Evolutionary conservation across 2,797 vertebrate species (phyloP).

Genomic region (Naso thynnoides): DNA sequence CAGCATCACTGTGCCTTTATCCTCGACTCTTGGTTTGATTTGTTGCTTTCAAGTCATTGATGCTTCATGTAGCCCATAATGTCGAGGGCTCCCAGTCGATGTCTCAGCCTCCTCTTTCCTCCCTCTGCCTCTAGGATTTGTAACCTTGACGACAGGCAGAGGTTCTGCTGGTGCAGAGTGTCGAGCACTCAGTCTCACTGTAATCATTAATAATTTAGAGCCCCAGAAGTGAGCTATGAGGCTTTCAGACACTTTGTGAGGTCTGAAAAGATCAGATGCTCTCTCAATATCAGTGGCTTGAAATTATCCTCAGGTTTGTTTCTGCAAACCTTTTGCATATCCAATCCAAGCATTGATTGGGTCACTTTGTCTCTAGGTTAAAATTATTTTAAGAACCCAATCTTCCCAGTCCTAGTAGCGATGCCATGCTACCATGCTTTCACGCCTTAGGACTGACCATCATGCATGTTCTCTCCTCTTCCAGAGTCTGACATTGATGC

Average conservation of each 20-base stretch:
- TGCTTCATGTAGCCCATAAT: constrained; percentile 76
- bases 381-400: constrained; percentile 27
- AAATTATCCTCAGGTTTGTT: constrained; percentile 52
- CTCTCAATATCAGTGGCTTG: constrained; percentile 57
- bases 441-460: constrained; percentile 80
- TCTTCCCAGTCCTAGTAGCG: constrained; percentile 50
- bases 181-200: constrained; percentile 81
- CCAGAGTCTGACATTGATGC: constrained; percentile 99
- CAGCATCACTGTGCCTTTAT: constrained; percentile 74
- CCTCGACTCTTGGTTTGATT: constrained; percentile 74
- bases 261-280: constrained; percentile 75
- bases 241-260: constrained; percentile 81
- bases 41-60: constrained; percentile 78
- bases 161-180: constrained; percentile 78
- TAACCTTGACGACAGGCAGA: constrained; percentile 89
- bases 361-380: constrained; percentile 7
- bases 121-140: constrained; percentile 77
- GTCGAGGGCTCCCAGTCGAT: constrained; percentile 61
- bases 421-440: constrained; percentile 64
- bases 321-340: constrained; percentile 32
- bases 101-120: constrained; percentile 43
- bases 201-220: constrained; percentile 88
- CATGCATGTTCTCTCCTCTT: constrained; percentile 89
- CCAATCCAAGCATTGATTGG: constrained; percentile 20
- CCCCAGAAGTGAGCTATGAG: constrained; percentile 81